A percentile compares a stretch with the other conserved stretches of the same genome.
phyloP scores from a whole-genome alignment of 2,113 vertebrate species.

The Neotoma lepida region DNA sequence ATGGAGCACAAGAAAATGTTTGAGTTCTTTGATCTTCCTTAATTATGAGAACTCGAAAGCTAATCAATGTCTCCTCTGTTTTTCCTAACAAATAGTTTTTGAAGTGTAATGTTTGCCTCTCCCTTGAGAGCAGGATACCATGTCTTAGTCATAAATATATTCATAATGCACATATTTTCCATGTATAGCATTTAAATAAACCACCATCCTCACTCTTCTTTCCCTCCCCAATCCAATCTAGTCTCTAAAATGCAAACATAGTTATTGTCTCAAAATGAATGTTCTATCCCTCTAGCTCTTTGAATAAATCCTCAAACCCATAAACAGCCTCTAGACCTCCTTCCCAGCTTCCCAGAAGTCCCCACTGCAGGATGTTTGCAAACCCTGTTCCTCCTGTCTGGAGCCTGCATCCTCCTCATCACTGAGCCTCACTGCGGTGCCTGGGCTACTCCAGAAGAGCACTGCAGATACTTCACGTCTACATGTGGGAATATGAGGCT shows the following conservation, averaged over 20 bases:
- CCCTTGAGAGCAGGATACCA: neutral
- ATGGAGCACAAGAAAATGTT: neutral
- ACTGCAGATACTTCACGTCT: neutral
- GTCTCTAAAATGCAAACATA: neutral
- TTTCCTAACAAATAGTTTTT: neutral
- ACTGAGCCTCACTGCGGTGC: neutral
- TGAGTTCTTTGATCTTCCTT: neutral
- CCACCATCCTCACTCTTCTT: neutral
- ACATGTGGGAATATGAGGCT: neutral
- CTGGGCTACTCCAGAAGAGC: neutral
- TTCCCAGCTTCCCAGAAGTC: neutral
- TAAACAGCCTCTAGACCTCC: neutral
- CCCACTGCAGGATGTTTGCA: neutral
- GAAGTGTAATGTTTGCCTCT: neutral
- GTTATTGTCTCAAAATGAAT: neutral
- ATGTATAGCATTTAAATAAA: neutral
- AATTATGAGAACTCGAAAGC: slow-evolving; percentile 28
- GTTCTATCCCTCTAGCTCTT: neutral
- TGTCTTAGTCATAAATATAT: neutral
- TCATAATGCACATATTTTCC: neutral
- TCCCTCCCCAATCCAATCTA: neutral
- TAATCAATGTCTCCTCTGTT: neutral
- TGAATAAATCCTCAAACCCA: neutral
- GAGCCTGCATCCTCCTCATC: neutral
- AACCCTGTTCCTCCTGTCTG: neutral